A percentile compares a stretch with the other conserved stretches of the same genome.
Evolutionary conservation across 2,797 vertebrate genomes (phyloP).

Genomic region (Calcarius lapponicus): DNA sequence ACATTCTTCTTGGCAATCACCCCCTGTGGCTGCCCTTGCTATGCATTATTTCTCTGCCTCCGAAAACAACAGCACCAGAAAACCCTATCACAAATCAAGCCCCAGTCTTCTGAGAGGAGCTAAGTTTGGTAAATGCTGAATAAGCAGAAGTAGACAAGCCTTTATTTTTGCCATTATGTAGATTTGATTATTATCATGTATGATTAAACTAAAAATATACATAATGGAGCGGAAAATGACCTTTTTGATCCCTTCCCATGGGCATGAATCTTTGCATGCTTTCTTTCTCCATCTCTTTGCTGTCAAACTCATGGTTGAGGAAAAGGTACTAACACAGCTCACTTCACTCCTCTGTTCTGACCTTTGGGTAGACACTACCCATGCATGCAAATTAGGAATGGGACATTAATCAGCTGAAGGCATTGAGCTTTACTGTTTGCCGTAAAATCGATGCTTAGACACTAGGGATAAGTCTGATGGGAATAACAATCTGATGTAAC

Average conservation of each 20-base stretch:
- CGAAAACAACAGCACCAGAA: background rate
- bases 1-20: background rate
- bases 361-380: background rate
- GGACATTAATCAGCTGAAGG: conserved; percentile 15
- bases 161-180: background rate
- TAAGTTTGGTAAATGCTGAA: conserved; percentile 2
- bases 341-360: background rate
- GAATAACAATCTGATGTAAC: background rate
- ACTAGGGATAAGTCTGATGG: background rate
- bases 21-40: background rate
- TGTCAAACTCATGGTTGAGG: background rate
- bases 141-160: background rate
- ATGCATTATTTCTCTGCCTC: background rate
- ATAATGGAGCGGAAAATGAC: background rate
- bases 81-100: background rate
- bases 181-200: background rate
- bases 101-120: background rate
- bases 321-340: background rate
- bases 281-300: background rate
- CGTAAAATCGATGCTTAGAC: background rate
- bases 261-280: background rate
- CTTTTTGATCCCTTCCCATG: background rate
- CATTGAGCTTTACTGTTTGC: background rate
- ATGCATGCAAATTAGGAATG: background rate
- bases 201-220: background rate